phyloP scores from a whole-genome alignment of 2,113 vertebrate species.

The Meles meles region DNA sequence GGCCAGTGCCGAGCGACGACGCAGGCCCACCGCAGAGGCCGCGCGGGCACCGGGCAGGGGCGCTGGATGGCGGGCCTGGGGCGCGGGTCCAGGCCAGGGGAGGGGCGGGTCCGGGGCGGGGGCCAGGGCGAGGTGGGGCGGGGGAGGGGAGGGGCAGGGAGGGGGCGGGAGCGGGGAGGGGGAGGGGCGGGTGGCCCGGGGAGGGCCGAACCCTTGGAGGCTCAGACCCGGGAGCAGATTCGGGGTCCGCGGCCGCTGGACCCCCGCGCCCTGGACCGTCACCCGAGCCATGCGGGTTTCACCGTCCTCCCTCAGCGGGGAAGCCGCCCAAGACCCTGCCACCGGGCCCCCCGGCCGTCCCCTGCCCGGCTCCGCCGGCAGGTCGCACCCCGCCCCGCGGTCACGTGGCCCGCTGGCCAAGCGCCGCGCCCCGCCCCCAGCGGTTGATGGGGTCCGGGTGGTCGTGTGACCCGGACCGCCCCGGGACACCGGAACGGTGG shows the following conservation, averaged over 20 bases:
- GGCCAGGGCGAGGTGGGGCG: too few relatives aligned
- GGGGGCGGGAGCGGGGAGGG: too few relatives aligned
- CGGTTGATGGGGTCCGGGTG: neutral
- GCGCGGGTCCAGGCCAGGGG: too few relatives aligned
- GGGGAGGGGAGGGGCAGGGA: accelerated
- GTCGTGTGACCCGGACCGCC: neutral
- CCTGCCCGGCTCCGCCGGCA: too few relatives aligned
- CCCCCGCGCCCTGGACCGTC: neutral
- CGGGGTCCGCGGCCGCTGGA: too few relatives aligned
- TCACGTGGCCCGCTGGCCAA: neutral
- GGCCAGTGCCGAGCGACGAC: neutral
- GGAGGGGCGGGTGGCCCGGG: too few relatives aligned
- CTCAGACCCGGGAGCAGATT: neutral
- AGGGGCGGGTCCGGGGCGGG: too few relatives aligned
- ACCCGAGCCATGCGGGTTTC: neutral
- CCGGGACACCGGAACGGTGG: accelerated
- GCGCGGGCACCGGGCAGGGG: neutral
- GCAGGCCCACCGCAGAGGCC: neutral
- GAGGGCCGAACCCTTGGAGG: neutral
- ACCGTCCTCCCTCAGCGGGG: neutral
- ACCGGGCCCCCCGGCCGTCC: too few relatives aligned
- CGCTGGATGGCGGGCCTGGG: neutral
- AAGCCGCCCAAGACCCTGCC: neutral
- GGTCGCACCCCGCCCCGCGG: too few relatives aligned
- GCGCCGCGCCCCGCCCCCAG: neutral